Conservation (phyloP, 1,140 invertebrate genomes). For the Heterodera schachtii region DNA sequence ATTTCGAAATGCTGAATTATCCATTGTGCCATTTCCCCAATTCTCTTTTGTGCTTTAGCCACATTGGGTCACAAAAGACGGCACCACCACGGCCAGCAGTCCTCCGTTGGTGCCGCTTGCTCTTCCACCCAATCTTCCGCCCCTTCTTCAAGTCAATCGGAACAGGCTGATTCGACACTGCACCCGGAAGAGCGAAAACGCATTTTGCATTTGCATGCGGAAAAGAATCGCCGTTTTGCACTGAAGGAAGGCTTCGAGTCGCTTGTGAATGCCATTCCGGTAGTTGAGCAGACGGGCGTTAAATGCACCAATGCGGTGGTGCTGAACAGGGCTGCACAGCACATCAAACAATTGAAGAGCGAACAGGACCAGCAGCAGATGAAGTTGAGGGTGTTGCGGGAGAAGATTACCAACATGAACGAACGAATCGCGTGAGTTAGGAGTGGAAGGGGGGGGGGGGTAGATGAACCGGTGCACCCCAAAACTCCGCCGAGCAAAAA, state of each 20-base stretch:
- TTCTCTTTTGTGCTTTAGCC: background rate
- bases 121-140: background rate
- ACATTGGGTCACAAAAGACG: background rate
- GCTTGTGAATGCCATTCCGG: conserved; percentile 46
- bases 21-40: background rate
- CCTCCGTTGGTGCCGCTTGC: background rate
- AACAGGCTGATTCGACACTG: conserved; percentile 61
- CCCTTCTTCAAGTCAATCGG: conserved; percentile 32
- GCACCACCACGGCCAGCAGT: background rate
- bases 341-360: conserved; percentile 43
- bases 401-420: conserved; percentile 50
- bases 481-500: too few relatives aligned
- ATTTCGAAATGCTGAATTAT: background rate
- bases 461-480: background rate
- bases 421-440: conserved; percentile 49
- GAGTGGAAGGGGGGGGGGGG: background rate
- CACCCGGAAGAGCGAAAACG: conserved; percentile 66
- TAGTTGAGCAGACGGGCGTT: conserved; percentile 49
- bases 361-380: conserved; percentile 31
- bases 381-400: conserved; percentile 39
- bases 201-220: conserved; percentile 86
- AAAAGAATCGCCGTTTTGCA: conserved; percentile 83
- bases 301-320: conserved; percentile 55
- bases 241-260: conserved; percentile 52
- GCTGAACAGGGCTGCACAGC: conserved; percentile 49